Evolutionary conservation across 1,140 invertebrate genomes (phyloP), one percentile per base, ranked within the genome.

Genomic region (Sesamia nonagrioides): DNA sequence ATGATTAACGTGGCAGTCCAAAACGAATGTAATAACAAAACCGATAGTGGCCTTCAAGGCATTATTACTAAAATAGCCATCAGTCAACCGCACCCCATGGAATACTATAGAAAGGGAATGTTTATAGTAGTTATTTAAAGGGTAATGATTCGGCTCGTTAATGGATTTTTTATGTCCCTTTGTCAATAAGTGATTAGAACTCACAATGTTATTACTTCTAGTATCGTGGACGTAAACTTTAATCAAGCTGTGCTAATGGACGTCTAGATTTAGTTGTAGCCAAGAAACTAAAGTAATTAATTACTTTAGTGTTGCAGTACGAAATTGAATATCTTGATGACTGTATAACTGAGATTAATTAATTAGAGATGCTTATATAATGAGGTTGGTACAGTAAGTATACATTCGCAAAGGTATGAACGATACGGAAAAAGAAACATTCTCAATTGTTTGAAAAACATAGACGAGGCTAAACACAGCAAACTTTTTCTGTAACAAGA

Each of bases 21-120:
- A 82, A 84, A 84, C 45, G 27, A 18, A 69, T 75, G 79, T 63
- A 81, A 82, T 82, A 78, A 80, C 79, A 60, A 76, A 84, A 78
- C 71, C 56, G 85, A 83, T 85, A 86, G 84, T 89, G 77, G 80
- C 77, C 58, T 54, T 71, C 83, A 73, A 78, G 82, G 82, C 73
- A n/a, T n/a, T 27, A 78, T 78, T 68, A 50, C 77, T 81, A 84
- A 81, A 87, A 84, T 80, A 76, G 78, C 84, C 80, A 81, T 81
- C 82, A 80, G 84, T 76, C 82, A 77, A 86, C 87, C 86, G 84
- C 85, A 85, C 80, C 48, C 48, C 68, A 78, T 56, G 81, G 76
- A 83, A 82, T 84, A 83, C 80, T 74, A 45, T 45, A 11, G 78
- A 66, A 80, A 83, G 37, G 63, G 52, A 11, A 73, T 80, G 82